phyloP scores from a whole-genome alignment of 2,888 invertebrate species.

The Aelia acuminata region DNA sequence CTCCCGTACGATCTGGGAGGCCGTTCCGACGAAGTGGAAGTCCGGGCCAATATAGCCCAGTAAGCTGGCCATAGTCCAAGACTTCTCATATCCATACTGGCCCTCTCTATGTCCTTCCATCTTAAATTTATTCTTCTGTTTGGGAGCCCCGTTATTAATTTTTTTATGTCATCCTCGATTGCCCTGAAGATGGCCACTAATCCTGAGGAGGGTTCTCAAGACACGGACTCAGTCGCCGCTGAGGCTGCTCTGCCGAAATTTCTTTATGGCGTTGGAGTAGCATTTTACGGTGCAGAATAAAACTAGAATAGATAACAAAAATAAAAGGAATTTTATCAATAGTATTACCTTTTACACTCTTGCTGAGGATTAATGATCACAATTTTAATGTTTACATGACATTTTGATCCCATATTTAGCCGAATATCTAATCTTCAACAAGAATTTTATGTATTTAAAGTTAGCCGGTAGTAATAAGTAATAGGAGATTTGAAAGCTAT shows the following conservation, averaged over 20 bases:
- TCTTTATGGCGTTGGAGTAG: not conserved
- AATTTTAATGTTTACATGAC: too few relatives aligned
- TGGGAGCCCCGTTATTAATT: not conserved
- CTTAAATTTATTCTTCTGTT: conserved; percentile 2
- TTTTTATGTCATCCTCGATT: not conserved
- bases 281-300: not conserved
- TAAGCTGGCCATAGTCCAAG: conserved; percentile 26
- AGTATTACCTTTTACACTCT: too few relatives aligned
- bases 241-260: not conserved
- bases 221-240: not conserved
- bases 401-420: too few relatives aligned
- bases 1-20: not conserved
- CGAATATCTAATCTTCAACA: too few relatives aligned
- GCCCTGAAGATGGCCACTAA: not conserved
- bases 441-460: too few relatives aligned
- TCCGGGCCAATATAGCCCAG: conserved; percentile 16
- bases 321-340: too few relatives aligned
- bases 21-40: conserved; percentile 26
- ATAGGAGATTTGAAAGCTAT: too few relatives aligned
- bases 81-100: conserved; percentile 57
- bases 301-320: not conserved
- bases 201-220: not conserved
- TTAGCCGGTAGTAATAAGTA: too few relatives aligned
- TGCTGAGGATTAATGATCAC: too few relatives aligned
- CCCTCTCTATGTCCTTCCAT: not conserved